Evolutionary conservation across 37 sponge, comb jelly and placozoan genomes (phyloP), one percentile per base, ranked within the genome.

Genomic region (Aphrocallistes beatrix): DNA sequence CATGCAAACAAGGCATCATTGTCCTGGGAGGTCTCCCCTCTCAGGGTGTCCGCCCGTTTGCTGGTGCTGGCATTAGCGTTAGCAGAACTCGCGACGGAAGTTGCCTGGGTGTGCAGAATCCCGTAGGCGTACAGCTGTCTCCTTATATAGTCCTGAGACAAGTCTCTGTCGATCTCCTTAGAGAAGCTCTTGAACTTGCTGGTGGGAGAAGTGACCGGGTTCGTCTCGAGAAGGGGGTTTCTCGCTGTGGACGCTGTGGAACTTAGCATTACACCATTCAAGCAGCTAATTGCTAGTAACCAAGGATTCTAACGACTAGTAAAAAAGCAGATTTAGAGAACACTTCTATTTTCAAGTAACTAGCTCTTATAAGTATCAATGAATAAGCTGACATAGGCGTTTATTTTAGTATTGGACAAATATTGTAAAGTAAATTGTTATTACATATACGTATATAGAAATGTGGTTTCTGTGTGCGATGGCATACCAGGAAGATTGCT

Each of bases 171-270:
- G 10, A 60, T 60, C 17, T 60, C 75, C 34, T 60, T 60, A 3
- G 75, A 60, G 75, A 60, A 60, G 34, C 75, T 60, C 75, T 60
- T 60, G 34, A 60, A 60, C 75, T 60, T 60, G 45, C 13, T 42
- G 45, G 10, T 42, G 6, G 75, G 34, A 60, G 75, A 28, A 60
- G 75, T 19, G 75, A 60, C n/a, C 75, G 75, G 75, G 75, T 60
- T 60, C 6, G 75, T 21, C 75, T 60, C 75, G 28, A 60, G 75
- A 3, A 60, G 75, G 34, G 10, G 75, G 75, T 60, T 60, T 30
- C 75, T 60, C 28, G 75, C 10, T 25, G 75, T 3, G 75, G 75
- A 13, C 25, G 75, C 28, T 6, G n/a, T 13, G 3, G 28, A 19
- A 28, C 75, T 60, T 1, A 60, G 75, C 75, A 60, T 60, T 1